These are phyloP conservation scores for Acheta domesticus DNA, from an alignment of 2,888 invertebrate species.

Conservation along the genomic window DNA sequence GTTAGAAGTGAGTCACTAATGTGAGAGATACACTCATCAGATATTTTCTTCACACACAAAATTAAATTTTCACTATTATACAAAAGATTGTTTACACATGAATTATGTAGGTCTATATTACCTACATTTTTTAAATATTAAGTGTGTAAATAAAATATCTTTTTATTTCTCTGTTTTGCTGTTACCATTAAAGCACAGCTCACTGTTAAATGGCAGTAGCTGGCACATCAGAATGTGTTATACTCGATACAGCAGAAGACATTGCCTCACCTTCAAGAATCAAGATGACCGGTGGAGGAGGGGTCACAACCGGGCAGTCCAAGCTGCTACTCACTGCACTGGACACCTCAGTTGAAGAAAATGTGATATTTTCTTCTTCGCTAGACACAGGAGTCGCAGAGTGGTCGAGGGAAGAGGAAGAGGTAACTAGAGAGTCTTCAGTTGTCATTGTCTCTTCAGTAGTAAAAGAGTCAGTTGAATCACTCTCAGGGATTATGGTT, in stretches of 20 bases:
- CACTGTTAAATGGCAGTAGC: not conserved
- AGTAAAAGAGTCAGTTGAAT: constrained; percentile 12
- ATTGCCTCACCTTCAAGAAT: constrained; percentile 74
- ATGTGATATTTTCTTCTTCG: constrained; percentile 37
- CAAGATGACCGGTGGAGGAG: constrained; percentile 69
- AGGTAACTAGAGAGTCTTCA: constrained; percentile 11
- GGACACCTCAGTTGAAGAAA: constrained; percentile 39
- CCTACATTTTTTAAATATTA: no score
- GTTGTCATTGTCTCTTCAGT: constrained; percentile 23
- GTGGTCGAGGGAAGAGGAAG: constrained; percentile 18
- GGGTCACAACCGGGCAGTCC: constrained; percentile 52
- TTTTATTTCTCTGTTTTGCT: not conserved
- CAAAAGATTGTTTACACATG: no score
- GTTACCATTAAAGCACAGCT: not conserved
- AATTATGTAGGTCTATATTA: no score
- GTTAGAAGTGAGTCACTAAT: no score
- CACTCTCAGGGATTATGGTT: not conserved
- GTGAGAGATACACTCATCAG: not conserved
- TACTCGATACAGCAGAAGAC: constrained; percentile 4
- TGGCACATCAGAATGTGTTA: not conserved
- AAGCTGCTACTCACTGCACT: constrained; percentile 40
- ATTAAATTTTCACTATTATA: not conserved
- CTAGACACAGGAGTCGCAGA: constrained; percentile 33
- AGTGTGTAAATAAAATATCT: constrained; percentile 3
- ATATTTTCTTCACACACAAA: constrained; percentile 9